Conservation (phyloP, 2,888 invertebrate species). For the Epiblema foenella region DNA sequence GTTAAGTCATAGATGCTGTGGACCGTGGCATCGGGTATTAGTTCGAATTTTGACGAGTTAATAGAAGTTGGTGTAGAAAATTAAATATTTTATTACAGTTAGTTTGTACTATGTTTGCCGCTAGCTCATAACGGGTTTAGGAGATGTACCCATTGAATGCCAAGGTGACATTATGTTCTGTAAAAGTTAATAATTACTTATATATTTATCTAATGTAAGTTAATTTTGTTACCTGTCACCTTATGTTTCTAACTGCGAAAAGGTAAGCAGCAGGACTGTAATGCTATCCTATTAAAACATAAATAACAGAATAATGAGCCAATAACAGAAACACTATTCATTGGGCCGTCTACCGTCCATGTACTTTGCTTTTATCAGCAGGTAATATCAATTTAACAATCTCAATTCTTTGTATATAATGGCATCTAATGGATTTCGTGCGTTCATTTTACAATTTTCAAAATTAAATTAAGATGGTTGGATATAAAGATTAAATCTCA, state of each 20-base stretch:
- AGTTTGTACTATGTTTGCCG: slow-evolving; percentile 67
- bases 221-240: too few species aligned
- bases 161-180: slow-evolving; percentile 3
- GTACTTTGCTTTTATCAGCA: slow-evolving; percentile 11
- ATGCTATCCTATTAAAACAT: not conserved
- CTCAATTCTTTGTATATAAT: slow-evolving; percentile 5
- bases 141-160: slow-evolving; percentile 45
- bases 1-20: slow-evolving; percentile 24
- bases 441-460: not conserved
- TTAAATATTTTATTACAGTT: slow-evolving; percentile 79
- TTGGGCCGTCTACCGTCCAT: not conserved
- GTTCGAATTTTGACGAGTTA: slow-evolving; percentile 63
- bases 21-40: slow-evolving; percentile 47
- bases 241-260: too few species aligned
- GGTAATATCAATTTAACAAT: not conserved
- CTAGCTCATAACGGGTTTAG: slow-evolving; percentile 64
- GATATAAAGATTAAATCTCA: not conserved
- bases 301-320: slow-evolving; percentile 14
- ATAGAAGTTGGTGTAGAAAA: slow-evolving; percentile 62
- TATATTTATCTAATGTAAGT: too few species aligned
- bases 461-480: not conserved
- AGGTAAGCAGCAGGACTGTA: too few species aligned
- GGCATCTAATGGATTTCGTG: slow-evolving; percentile 15
- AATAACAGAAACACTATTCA: not conserved
- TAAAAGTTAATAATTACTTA: not conserved